A percentile compares a stretch with the other conserved stretches of the same genome.
Evolutionary conservation across 2,113 vertebrate species (phyloP).

Genomic region (Dascyllus trimaculatus): DNA sequence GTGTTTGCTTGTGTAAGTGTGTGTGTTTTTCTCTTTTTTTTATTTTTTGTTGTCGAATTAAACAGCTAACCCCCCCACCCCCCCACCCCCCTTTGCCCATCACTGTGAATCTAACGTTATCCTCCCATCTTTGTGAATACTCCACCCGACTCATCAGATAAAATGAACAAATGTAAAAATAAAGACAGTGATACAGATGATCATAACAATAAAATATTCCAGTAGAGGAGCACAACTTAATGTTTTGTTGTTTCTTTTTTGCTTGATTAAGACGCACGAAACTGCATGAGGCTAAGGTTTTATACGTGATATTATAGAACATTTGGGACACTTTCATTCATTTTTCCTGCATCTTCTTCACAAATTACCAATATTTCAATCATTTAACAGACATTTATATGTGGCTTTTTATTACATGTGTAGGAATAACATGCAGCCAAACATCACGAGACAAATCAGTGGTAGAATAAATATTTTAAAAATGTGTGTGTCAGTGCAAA

Average conservation of each 20-base stretch:
- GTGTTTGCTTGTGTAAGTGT: conserved; percentile 32
- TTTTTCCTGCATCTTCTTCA: not conserved
- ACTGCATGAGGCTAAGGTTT: not conserved
- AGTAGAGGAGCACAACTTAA: conserved; percentile 81
- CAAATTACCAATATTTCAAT: not conserved
- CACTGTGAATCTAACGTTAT: conserved; percentile 86
- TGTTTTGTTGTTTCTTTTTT: conserved; percentile 56
- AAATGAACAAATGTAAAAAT: conserved; percentile 85
- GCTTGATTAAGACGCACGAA: not conserved
- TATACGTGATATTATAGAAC: not conserved
- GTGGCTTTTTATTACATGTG: not conserved
- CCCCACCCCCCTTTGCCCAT: conserved; percentile 77
- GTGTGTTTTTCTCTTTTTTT: conserved; percentile 45
- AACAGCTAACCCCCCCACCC: conserved; percentile 76
- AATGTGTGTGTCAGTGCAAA: conserved; percentile 4
- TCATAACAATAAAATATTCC: conserved; percentile 86
- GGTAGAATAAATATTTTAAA: not conserved
- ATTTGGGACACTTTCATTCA: not conserved
- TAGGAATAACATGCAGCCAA: not conserved
- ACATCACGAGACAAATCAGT: not conserved
- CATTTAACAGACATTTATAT: not conserved
- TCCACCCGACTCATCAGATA: conserved; percentile 78
- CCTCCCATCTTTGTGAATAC: conserved; percentile 85
- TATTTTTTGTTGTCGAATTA: conserved; percentile 69
- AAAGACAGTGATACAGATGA: conserved; percentile 81